Percentiles rank a stretch among this genome's conserved stretches.
phyloP scores from a whole-genome alignment of 2,888 invertebrate genomes.

The Cyclophora albipunctata region DNA sequence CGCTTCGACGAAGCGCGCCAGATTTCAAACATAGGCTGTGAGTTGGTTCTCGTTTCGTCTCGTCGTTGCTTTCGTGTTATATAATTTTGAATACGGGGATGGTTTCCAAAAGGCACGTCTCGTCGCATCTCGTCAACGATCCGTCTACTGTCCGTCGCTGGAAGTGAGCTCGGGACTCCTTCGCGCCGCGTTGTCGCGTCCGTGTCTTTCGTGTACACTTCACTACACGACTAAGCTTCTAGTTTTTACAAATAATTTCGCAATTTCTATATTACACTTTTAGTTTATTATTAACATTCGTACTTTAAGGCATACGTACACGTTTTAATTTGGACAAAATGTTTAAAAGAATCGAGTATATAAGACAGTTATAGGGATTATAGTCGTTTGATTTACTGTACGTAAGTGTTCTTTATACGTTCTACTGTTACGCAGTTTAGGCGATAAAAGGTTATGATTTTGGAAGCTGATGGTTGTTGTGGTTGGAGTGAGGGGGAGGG shows the following conservation, averaged over 20 bases:
- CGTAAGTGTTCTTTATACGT: slow-evolving; percentile 54
- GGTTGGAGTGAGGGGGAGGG: slow-evolving; percentile 60
- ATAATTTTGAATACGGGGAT: slow-evolving; percentile 45
- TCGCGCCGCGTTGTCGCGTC: slow-evolving; percentile 56
- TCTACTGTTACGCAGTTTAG: slow-evolving; percentile 67
- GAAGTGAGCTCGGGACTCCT: slow-evolving; percentile 43
- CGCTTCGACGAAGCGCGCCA: slow-evolving; percentile 46
- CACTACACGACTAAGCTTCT: slow-evolving; percentile 69
- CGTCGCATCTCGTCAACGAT: slow-evolving; percentile 67
- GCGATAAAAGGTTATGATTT: slow-evolving; percentile 59
- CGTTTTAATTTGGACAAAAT: slow-evolving; percentile 36
- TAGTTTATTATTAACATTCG: slow-evolving; percentile 55
- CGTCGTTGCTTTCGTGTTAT: slow-evolving; percentile 54
- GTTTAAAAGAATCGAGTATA: slow-evolving; percentile 54
- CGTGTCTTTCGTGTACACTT: slow-evolving; percentile 56
- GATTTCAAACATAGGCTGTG: slow-evolving; percentile 69
- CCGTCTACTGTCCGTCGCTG: slow-evolving; percentile 72
- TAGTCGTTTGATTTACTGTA: slow-evolving; percentile 63
- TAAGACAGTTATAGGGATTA: slow-evolving; percentile 63
- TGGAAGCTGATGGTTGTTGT: slow-evolving; percentile 65
- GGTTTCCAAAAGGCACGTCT: slow-evolving; percentile 70
- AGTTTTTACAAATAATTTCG: slow-evolving; percentile 55
- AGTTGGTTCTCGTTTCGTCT: slow-evolving; percentile 68
- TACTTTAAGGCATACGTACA: slow-evolving; percentile 52
- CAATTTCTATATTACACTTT: slow-evolving; percentile 54